Conservation (phyloP, 1,140 invertebrate species). For the Cardiocondyla obscurior region DNA sequence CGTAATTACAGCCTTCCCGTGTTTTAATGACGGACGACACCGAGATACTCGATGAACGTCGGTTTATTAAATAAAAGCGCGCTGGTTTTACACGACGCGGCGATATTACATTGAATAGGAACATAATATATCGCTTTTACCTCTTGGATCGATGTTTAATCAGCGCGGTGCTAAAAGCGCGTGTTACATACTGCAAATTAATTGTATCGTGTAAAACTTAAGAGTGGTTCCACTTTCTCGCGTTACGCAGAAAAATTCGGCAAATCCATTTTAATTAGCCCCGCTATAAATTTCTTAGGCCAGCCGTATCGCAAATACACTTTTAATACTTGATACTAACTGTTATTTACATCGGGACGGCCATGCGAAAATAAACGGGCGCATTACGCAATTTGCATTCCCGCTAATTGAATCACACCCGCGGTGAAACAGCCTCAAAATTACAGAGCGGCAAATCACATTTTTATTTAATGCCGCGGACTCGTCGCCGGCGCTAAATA, state of each 20-base stretch:
- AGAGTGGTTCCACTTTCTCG: not conserved
- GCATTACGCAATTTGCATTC: constrained; percentile 29
- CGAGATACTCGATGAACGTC: not conserved
- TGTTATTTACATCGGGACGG: not conserved
- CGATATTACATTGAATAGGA: not conserved
- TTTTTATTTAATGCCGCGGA: constrained; percentile 43
- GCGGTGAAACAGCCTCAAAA: constrained; percentile 33
- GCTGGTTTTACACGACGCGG: not conserved
- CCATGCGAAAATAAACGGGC: constrained; percentile 15
- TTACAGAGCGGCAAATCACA: constrained; percentile 44
- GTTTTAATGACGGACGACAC: constrained; percentile 8
- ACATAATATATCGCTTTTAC: not conserved
- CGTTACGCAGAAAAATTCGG: not conserved
- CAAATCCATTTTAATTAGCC: not conserved
- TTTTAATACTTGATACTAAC: constrained; percentile 9
- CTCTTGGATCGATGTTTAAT: not conserved
- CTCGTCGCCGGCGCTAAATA: constrained; percentile 10
- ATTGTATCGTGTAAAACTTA: not conserved
- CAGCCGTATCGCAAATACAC: not conserved
- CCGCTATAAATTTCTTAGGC: not conserved
- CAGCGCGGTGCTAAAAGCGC: not conserved
- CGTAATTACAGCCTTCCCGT: constrained; percentile 23
- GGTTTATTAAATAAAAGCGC: constrained; percentile 16
- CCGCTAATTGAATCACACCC: constrained; percentile 41
- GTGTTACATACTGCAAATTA: not conserved